These are phyloP conservation scores for Cydia pomonella DNA, from an alignment of 1,140 invertebrate species.

Conservation along the genomic window DNA sequence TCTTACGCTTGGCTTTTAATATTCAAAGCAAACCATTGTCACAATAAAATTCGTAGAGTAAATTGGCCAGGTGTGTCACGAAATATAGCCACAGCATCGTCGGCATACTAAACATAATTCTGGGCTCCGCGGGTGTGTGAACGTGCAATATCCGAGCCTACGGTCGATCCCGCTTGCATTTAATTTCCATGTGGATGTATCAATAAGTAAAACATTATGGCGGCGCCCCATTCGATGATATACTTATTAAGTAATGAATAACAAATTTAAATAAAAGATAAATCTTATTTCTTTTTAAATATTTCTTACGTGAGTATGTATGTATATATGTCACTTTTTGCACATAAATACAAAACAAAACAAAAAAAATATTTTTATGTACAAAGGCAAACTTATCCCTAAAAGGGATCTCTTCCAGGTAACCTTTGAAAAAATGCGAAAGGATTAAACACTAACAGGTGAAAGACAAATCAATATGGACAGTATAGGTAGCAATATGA, in stretches of 20 bases:
- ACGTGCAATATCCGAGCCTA: constrained; percentile 45
- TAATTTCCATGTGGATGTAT: constrained; percentile 39
- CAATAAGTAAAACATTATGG: constrained; percentile 32
- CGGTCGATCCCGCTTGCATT: constrained; percentile 39
- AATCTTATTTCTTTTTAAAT: no score
- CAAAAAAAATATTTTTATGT: no score
- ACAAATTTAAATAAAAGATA: no score
- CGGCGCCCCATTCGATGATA: background rate
- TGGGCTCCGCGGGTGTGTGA: constrained; percentile 36
- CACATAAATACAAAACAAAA: no score
- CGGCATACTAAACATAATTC: constrained; percentile 22
- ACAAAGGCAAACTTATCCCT: no score
- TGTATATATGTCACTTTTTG: no score
- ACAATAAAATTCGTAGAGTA: background rate
- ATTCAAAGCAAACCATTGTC: constrained; percentile 14
- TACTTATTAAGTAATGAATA: background rate
- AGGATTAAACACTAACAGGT: no score
- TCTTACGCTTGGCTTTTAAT: background rate
- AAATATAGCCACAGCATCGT: background rate
- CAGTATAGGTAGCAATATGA: no score
- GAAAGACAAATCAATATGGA: no score
- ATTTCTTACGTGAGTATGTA: no score
- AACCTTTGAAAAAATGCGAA: no score
- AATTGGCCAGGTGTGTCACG: constrained; percentile 20
- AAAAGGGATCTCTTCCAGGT: no score